Percentiles rank a stretch among this genome's conserved stretches.
phyloP scores from a whole-genome alignment of 1,140 invertebrate genomes.

The Penaeus vannamei region DNA sequence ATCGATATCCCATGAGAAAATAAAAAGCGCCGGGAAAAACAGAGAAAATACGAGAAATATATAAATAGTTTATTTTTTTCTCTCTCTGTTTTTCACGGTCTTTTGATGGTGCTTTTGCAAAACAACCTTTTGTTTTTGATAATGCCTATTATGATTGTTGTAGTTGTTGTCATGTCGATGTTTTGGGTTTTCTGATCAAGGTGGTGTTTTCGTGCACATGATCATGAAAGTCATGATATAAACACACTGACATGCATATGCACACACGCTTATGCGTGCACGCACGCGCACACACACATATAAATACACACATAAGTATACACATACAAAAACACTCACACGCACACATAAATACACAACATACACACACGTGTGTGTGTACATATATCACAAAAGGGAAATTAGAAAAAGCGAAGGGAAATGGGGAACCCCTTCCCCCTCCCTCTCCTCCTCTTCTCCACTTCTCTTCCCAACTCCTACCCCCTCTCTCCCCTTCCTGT shows the following conservation, averaged over 20 bases:
- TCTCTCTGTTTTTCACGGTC: too few species aligned
- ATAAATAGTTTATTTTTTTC: too few species aligned
- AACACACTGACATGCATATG: neutral
- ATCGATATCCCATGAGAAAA: too few species aligned
- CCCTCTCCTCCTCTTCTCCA: neutral
- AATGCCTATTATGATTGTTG: too few species aligned
- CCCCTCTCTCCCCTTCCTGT: neutral
- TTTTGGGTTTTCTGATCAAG: too few species aligned
- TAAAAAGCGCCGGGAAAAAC: too few species aligned
- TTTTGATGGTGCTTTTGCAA: too few species aligned
- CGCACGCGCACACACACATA: neutral
- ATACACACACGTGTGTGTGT: neutral
- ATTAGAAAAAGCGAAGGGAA: neutral
- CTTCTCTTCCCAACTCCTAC: neutral
- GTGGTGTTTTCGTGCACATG: too few species aligned
- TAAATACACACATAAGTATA: neutral
- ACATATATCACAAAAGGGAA: neutral
- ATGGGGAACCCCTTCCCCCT: neutral
- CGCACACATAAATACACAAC: neutral
- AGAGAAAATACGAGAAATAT: too few species aligned
- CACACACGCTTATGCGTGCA: neutral
- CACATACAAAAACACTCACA: constrained; percentile 22
- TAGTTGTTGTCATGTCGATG: too few species aligned
- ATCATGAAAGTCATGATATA: neutral
- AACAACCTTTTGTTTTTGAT: too few species aligned